phyloP scores from a whole-genome alignment of 1,140 invertebrate species.

The Cydia fagiglandana region DNA sequence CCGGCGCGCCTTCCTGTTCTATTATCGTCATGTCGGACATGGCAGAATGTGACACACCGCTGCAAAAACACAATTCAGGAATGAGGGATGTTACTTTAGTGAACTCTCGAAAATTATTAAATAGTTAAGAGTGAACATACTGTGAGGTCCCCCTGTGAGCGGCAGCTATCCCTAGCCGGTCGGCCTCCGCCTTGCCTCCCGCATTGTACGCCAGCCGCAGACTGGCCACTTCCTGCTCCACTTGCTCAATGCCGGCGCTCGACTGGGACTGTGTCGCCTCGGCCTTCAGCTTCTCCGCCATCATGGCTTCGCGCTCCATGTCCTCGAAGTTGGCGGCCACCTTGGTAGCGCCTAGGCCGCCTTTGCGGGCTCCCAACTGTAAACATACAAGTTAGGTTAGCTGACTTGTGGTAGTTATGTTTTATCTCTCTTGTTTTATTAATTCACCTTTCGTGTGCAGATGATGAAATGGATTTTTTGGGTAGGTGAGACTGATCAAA shows the following conservation, averaged over 20 bases:
- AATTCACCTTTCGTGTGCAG: no score
- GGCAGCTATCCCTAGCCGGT: slow-evolving; percentile 95
- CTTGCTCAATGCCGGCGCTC: slow-evolving; percentile 40
- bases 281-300: slow-evolving; percentile 87
- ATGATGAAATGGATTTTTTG: no score
- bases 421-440: no score
- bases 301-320: slow-evolving; percentile 92
- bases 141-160: slow-evolving; percentile 53
- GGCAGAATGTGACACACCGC: slow-evolving; percentile 92
- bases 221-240: slow-evolving; percentile 84
- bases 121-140: slow-evolving; percentile 36
- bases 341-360: slow-evolving; percentile 96
- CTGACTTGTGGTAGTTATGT: not conserved
- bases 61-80: slow-evolving; percentile 23
- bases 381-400: slow-evolving; percentile 28
- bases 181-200: slow-evolving; percentile 91
- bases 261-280: slow-evolving; percentile 75
- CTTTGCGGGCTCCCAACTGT: slow-evolving; percentile 91
- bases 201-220: slow-evolving; percentile 93
- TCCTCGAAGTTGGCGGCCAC: slow-evolving; percentile 97
- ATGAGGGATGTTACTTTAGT: no score
- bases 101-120: no score
- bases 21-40: slow-evolving; percentile 95
- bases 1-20: slow-evolving; percentile 86
- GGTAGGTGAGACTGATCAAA: no score